Evolutionary conservation across 2,113 vertebrate genomes (phyloP).

Genomic region (Gavia stellata): DNA sequence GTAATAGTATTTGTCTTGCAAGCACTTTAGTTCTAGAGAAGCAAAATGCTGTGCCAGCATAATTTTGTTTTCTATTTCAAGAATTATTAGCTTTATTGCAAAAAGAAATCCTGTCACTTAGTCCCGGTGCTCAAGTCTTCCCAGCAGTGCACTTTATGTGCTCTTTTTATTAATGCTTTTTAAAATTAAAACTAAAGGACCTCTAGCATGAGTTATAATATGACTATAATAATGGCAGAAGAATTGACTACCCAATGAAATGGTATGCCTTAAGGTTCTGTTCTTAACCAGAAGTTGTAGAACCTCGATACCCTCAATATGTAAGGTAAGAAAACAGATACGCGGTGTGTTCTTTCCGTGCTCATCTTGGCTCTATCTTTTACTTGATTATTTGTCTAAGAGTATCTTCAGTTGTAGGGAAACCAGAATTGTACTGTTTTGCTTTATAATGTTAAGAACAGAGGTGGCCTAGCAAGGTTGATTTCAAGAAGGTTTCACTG

Average conservation of each 20-base stretch:
- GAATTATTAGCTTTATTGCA: background rate
- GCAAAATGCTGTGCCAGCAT: background rate
- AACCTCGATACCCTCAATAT: background rate
- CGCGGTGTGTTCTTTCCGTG: accelerated
- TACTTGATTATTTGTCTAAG: background rate
- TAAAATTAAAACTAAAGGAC: background rate
- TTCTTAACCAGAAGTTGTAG: background rate
- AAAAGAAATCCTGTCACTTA: background rate
- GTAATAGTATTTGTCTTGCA: background rate
- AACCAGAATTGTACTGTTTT: background rate
- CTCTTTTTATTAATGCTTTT: background rate
- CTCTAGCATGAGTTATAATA: background rate
- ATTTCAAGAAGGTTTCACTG: slow-evolving; percentile 38
- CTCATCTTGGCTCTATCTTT: background rate
- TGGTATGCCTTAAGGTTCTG: background rate
- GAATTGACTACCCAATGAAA: background rate
- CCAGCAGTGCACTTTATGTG: background rate
- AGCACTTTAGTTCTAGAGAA: background rate
- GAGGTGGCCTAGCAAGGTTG: slow-evolving; percentile 5
- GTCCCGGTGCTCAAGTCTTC: background rate
- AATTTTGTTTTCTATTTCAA: background rate
- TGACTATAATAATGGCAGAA: background rate
- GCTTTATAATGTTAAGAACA: background rate
- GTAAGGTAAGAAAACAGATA: background rate
- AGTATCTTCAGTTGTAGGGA: background rate